Evolutionary conservation across 1,140 invertebrate species (phyloP), one percentile per base, ranked within the genome.

Genomic region (Temnothorax longispinosus): DNA sequence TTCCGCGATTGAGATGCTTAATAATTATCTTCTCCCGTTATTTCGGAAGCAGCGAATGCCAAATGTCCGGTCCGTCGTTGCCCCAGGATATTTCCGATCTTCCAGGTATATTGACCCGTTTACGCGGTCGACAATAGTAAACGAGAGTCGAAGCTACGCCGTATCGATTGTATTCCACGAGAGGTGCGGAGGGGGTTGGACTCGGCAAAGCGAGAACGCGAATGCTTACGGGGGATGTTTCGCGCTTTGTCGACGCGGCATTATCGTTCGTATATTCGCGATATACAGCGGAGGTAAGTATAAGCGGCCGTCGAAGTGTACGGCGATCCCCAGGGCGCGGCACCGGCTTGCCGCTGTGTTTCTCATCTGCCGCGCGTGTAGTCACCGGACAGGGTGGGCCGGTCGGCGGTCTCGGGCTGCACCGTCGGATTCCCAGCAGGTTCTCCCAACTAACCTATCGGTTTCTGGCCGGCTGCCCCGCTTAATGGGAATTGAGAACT

Each of bases 401-500:
- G 89, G 77, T 86, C 64, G 89, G 62, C 35, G 89, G 86, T 90
- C 64, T 64, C 78, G 15, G 62, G 82, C 78, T 38, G 69, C 89
- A 88, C 76, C 89, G 89, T 67, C 54, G 81, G 90, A 90, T 90
- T 91, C 90, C 86, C 89, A 90, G 89, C 89, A 91, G 90, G 85
- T 91, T 91, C 89, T 81, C 71, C 87, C 90, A 82, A 91, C 90
- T 92, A 93, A 94, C 91, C 93, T 94, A 94, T 93, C 92, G 91
- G 91, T 94, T 94, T 94, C 93, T 94, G 92, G 90, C 89, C 92
- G 92, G 92, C 91, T 92, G 93, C 92, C 87, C 90, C 92, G 92
- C 91, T 92, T 94, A 93, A 94, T 94, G 93, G 93, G 92, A 94
- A 94, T 94, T 93, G 91, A 93, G 92, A 94, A 94, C 86, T 94